Percentiles rank a stretch among this genome's conserved stretches.
These are phyloP conservation scores for Fringilla coelebs DNA, from an alignment of 2,797 vertebrate species.

Conservation along the genomic window DNA sequence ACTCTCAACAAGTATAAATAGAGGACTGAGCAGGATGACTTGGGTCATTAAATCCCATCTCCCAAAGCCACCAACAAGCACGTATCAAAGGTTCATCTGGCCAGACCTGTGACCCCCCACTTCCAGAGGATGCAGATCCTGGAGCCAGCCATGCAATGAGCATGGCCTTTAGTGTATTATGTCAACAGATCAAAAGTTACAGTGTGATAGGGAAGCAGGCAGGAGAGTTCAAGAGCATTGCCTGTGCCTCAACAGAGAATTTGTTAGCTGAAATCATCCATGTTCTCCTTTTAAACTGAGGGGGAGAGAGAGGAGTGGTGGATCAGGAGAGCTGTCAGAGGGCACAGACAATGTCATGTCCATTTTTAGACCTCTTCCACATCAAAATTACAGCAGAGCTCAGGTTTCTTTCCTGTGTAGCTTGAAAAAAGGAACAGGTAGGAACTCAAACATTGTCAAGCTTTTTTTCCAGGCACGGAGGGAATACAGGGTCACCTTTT, in stretches of 20 bases:
- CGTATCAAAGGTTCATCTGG: neutral
- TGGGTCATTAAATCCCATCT: neutral
- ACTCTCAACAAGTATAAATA: neutral
- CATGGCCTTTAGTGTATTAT: neutral
- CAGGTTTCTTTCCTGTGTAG: neutral
- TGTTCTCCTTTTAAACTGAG: neutral
- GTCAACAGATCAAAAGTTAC: neutral
- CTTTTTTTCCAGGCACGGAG: neutral
- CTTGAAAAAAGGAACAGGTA: neutral
- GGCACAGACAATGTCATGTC: neutral
- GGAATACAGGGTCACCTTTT: neutral
- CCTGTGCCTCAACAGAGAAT: neutral
- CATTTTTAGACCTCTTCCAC: neutral
- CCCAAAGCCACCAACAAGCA: neutral
- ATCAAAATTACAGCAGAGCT: neutral
- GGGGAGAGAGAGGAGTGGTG: neutral
- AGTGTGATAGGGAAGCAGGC: neutral
- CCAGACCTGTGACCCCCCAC: neutral
- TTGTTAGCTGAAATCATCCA: neutral
- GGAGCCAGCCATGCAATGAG: neutral
- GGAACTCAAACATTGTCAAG: neutral
- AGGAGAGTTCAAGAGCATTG: neutral
- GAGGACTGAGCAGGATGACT: neutral
- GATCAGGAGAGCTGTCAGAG: neutral
- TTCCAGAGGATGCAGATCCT: neutral